Percentiles rank a stretch among this genome's conserved stretches.
Evolutionary conservation across 1,140 invertebrate species (phyloP).

Genomic region (Batillaria attramentaria): DNA sequence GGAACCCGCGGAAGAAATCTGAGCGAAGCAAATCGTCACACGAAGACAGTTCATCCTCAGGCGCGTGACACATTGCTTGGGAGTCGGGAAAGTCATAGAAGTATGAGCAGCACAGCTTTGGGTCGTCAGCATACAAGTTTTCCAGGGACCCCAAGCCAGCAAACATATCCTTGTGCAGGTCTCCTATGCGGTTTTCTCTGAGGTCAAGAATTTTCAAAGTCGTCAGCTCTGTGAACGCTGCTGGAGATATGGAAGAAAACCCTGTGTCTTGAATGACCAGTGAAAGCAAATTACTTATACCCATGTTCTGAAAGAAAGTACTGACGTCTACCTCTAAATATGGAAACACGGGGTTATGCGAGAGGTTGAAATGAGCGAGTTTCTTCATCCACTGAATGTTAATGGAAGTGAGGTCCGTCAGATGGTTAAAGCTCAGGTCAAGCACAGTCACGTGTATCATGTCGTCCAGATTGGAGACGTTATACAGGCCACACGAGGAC

Average conservation of each 20-base stretch:
- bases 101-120: constrained; percentile 44
- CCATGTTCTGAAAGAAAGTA: constrained; percentile 20
- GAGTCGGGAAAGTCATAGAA: constrained; percentile 18
- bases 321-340: constrained; percentile 22
- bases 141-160: constrained; percentile 33
- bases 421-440: constrained; percentile 24
- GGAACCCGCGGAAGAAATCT: constrained; percentile 33
- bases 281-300: constrained; percentile 22
- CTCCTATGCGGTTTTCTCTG: constrained; percentile 26
- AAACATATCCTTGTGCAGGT: constrained; percentile 33
- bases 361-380: constrained; percentile 29
- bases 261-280: constrained; percentile 14
- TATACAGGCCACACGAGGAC: constrained; percentile 1
- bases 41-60: constrained; percentile 46
- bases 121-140: constrained; percentile 34
- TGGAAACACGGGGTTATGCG: no score
- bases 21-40: constrained; percentile 44
- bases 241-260: constrained; percentile 19
- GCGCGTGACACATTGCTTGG: constrained; percentile 42
- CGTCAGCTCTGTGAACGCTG: constrained; percentile 4
- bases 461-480: neutral
- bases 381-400: constrained; percentile 1
- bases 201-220: constrained; percentile 31
- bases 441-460: constrained; percentile 20
- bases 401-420: constrained; percentile 17